Percentiles rank a stretch among this genome's conserved stretches.
Evolutionary conservation across 2,797 vertebrate genomes (phyloP).

Genomic region (Acanthiza pusilla): DNA sequence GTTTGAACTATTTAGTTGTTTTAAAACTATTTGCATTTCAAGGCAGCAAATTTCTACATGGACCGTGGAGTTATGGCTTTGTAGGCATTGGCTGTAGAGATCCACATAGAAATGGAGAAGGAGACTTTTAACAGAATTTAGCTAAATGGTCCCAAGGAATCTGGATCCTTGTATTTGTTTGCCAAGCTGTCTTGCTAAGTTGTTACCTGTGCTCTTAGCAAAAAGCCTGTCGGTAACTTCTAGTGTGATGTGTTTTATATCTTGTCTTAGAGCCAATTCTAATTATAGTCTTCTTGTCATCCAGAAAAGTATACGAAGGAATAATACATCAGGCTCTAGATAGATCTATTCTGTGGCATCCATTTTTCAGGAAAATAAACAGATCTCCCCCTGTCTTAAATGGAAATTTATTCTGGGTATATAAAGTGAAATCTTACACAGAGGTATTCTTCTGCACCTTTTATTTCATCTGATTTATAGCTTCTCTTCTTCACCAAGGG

Average conservation of each 20-base stretch:
- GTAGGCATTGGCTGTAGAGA: background rate
- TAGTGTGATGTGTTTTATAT: background rate
- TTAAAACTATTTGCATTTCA: background rate
- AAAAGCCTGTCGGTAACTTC: background rate
- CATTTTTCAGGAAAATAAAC: conserved; percentile 34
- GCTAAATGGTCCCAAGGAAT: background rate
- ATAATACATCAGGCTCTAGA: background rate
- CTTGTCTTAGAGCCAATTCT: background rate
- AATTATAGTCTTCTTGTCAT: background rate
- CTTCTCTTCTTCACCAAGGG: background rate
- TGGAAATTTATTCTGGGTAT: conserved; percentile 38
- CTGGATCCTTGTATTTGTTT: background rate
- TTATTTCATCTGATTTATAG: conserved; percentile 49
- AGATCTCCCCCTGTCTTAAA: background rate
- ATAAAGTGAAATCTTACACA: conserved; percentile 29
- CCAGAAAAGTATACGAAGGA: background rate
- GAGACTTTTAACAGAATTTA: background rate
- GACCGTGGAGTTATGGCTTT: background rate
- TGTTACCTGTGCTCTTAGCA: background rate
- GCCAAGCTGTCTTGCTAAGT: background rate
- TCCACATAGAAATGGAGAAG: background rate
- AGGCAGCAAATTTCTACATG: background rate
- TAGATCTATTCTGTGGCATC: background rate
- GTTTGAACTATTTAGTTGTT: background rate
- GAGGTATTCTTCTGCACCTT: conserved; percentile 1